Evolutionary conservation across 2,113 vertebrate genomes (phyloP), one percentile per base, ranked within the genome.

Genomic region (Empidonax alnorum): DNA sequence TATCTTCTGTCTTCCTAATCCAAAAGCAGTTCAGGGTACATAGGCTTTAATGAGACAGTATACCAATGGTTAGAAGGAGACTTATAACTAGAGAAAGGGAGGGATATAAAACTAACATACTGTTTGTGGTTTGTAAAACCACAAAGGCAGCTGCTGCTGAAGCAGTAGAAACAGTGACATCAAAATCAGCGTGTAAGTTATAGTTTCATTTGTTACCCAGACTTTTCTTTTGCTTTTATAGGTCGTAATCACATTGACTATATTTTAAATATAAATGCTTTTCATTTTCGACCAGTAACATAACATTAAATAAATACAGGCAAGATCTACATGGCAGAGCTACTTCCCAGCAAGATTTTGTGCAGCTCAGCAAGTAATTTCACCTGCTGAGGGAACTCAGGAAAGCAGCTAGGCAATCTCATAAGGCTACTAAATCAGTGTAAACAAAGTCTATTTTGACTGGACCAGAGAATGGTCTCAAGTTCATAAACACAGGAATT

Each of bases 251-350:
- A 63, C 62, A 71, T 75, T 86, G 85, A 50, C 42, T 30, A 13
- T 47, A 39, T 93, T 79, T 82, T 75, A 97, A 96, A 96, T 94
- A 89, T 87, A 71, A 87, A 84, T 94, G 65, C 49, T 91, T 91
- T 86, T 94, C 67, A 77, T 75, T 96, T 83, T 89, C n/a, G 5
- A 80, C 68, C 65, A 87, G 81, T 74, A 94, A 96, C 68, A 66
- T 68, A 67, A 69, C 71, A 95, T 95, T 93, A 88, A 96, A 96
- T 95, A 95, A 95, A 94, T 85, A 85, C 39, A 37, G 46, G 66
- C 73, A 88, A 91, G 76, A 84, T 28, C n/a, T 87, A 74, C 83
- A 72, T 39, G 72, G 89, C 84, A 73, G 42, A 82, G 61, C 52
- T 93, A 73, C 89, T 85, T 90, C 79, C 71, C 81, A 95, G 93